phyloP scores from a whole-genome alignment of 2,113 vertebrate genomes.

The Rhinoptilus africanus region DNA sequence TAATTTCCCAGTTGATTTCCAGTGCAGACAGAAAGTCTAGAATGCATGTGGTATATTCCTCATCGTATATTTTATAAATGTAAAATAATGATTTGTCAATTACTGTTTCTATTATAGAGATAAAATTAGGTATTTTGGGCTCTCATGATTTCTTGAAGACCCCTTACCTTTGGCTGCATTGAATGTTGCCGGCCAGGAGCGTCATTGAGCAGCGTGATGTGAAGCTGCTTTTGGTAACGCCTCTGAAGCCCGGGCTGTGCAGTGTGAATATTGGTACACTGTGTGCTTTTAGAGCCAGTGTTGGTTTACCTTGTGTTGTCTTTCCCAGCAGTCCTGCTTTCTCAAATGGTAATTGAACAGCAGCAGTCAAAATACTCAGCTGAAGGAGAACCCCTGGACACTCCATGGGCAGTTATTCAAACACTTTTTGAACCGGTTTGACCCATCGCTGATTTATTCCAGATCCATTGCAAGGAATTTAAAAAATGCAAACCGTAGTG shows the following conservation, averaged over 20 bases:
- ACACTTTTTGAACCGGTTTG: conserved; percentile 63
- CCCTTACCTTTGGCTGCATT: neutral
- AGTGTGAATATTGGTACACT: neutral
- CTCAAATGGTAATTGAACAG: conserved; percentile 23
- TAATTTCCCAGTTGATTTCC: conserved; percentile 62
- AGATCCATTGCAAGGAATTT: conserved; percentile 29
- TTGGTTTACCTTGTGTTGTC: conserved; percentile 49
- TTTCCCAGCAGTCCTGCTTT: conserved; percentile 38
- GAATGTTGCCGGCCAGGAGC: neutral
- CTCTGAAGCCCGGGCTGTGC: neutral
- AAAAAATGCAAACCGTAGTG: conserved; percentile 23
- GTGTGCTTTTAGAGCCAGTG: conserved; percentile 18
- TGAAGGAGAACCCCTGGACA: conserved; percentile 16
- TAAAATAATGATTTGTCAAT: conserved; percentile 55
- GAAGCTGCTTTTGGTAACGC: neutral
- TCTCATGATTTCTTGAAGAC: neutral
- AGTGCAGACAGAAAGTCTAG: conserved; percentile 62
- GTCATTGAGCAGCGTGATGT: accelerated
- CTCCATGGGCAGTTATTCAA: conserved; percentile 62
- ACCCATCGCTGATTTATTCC: conserved; percentile 66
- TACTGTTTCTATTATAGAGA: neutral
- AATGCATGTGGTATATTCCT: conserved; percentile 46
- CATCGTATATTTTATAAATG: conserved; percentile 26
- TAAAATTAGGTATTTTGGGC: neutral
- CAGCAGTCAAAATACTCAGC: conserved; percentile 33